These are phyloP conservation scores for Eupithecia centaureata DNA, from an alignment of 2,888 invertebrate genomes.

Conservation along the genomic window DNA sequence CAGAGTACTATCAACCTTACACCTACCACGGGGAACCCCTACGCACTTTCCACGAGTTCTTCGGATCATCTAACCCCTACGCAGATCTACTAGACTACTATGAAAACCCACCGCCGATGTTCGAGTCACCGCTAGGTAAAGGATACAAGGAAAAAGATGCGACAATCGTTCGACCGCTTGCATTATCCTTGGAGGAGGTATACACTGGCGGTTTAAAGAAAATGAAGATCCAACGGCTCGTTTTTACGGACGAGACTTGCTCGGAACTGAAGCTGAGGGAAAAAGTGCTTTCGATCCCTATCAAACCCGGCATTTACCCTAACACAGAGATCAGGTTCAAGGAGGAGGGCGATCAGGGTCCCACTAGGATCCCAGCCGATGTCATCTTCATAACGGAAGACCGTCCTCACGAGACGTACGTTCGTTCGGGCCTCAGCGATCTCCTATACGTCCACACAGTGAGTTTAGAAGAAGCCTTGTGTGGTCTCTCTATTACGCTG, in stretches of 20 bases:
- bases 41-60: conserved; percentile 90
- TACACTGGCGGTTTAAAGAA: conserved; percentile 91
- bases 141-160: conserved; percentile 86
- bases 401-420: conserved; percentile 86
- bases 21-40: conserved; percentile 92
- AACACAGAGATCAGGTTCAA: conserved; percentile 89
- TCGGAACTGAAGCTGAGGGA: conserved; percentile 86
- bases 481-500: conserved; percentile 87
- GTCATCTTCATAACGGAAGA: conserved; percentile 90
- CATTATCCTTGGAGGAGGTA: conserved; percentile 82
- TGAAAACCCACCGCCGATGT: conserved; percentile 85
- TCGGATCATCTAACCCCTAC: conserved; percentile 92
- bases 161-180: conserved; percentile 76
- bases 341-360: conserved; percentile 91
- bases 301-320: conserved; percentile 89
- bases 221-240: conserved; percentile 90
- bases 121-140: conserved; percentile 85
- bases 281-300: conserved; percentile 89
- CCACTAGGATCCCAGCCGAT: conserved; percentile 89
- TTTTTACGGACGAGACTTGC: conserved; percentile 86
- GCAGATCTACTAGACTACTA: conserved; percentile 88
- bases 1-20: conserved; percentile 88
- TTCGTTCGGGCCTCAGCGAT: conserved; percentile 86
- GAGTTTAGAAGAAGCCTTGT: conserved; percentile 87
- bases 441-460: conserved; percentile 85